Evolutionary conservation across 2,113 vertebrate species (phyloP), one percentile per base, ranked within the genome.

Genomic region (Amblyornis subalaris): DNA sequence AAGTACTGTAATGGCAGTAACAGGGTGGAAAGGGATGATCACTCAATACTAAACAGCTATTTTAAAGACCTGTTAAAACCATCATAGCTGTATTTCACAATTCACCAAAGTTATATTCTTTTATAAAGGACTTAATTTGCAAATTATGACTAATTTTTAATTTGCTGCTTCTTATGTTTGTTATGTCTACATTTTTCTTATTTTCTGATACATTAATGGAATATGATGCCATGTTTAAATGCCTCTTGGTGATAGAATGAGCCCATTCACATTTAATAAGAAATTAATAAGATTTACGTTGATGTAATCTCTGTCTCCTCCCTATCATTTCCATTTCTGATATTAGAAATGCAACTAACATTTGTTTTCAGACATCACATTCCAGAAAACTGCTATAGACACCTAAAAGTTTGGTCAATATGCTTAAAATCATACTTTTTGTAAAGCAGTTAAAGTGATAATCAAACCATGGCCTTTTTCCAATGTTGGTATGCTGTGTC

Each of bases 401-500:
- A 58, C 38, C 16, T 65, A 40, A 35, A 65, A 31, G 7, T 79
- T 78, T 38, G 7, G 8, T 77, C 19, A 69, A 15, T 33, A 76
- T 33, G 4, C 18, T 62, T 38, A 35, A 66, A 93, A 70, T 35
- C 2, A 7, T 35, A 15, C 0, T 3, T 61, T 83, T 33, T 14
- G 0, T 66, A 40, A 53, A 87, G 16, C 22, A 44, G 14, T 44
- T 84, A 53, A 79, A 44, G 8, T 23, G 7, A 44, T 36, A 57
- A 74, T 47, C n/a, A 71, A 61, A 38, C 2, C 9, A 12, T 11
- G 14, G 16, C 6, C 14, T 48, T 76, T 44, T 57, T 29, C 28
- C 5, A 1, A 28, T 57, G 4, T 42, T 44, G 58, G 1, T 26
- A 36, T 48, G 14, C 6, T 58, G 7, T 3, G 1, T 44, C 36